Conservation (phyloP, 2,888 invertebrate genomes). For the Thysanoteuthis rhombus region DNA sequence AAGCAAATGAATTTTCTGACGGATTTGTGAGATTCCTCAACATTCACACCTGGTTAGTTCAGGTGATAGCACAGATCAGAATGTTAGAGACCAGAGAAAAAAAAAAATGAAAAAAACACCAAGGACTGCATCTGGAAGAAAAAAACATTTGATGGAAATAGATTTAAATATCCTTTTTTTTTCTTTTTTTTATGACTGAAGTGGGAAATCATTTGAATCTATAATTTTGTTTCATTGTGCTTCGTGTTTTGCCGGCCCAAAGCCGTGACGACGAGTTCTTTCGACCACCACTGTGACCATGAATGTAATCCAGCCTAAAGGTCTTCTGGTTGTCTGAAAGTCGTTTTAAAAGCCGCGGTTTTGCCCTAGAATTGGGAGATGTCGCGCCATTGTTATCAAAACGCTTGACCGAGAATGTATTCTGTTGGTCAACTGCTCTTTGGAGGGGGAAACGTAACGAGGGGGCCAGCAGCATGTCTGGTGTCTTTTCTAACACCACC, state of each 20-base stretch:
- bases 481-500: constrained; percentile 14
- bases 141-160: background rate
- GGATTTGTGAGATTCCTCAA: no score
- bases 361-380: background rate
- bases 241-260: background rate
- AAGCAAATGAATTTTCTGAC: no score
- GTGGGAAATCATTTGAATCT: background rate
- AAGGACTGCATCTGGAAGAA: background rate
- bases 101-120: no score
- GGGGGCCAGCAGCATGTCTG: background rate
- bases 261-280: background rate
- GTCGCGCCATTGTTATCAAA: background rate
- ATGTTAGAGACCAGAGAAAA: no score
- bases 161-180: background rate
- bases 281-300: background rate
- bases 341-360: background rate
- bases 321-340: constrained; percentile 23
- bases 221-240: background rate
- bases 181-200: background rate
- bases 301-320: constrained; percentile 14
- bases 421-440: background rate
- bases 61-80: no score
- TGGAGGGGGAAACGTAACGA: background rate
- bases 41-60: no score
- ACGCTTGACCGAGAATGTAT: constrained; percentile 18